Conservation (phyloP, 37 sponge, comb jelly and placozoan species). For the Bolinopsis microptera region DNA sequence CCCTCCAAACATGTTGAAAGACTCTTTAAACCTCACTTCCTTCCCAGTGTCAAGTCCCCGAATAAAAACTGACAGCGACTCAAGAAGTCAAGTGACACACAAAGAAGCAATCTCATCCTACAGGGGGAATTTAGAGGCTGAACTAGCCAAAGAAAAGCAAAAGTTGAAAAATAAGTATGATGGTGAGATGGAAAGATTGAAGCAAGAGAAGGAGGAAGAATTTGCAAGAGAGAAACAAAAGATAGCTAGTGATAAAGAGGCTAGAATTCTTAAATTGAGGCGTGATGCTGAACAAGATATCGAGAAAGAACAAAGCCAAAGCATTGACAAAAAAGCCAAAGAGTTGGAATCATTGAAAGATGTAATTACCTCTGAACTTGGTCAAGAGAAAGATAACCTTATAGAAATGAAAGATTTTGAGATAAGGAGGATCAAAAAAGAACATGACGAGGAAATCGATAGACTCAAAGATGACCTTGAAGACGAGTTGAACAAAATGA, state of each 20-base stretch:
- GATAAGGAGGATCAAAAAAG: background rate
- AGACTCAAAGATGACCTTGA: constrained; percentile 28
- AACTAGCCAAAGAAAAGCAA: constrained; percentile 25
- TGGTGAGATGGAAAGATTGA: background rate
- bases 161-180: constrained; percentile 38
- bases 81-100: background rate
- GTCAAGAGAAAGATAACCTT: constrained; percentile 12
- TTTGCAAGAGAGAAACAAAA: constrained; percentile 44
- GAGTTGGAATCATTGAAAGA: constrained; percentile 6
- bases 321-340: constrained; percentile 3
- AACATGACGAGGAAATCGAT: constrained; percentile 24
- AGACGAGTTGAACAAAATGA: background rate
- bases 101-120: background rate
- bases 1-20: constrained; percentile 48
- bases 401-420: constrained; percentile 55
- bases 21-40: constrained; percentile 59
- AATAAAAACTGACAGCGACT: background rate
- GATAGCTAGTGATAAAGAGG: constrained; percentile 9
- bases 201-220: constrained; percentile 30
- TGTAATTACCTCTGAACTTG: constrained; percentile 21
- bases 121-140: background rate
- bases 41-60: constrained; percentile 49
- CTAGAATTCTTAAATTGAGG: constrained; percentile 28
- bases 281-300: constrained; percentile 27
- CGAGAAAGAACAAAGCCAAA: constrained; percentile 21